Conservation (phyloP, 2,797 vertebrate species). For the Myotis planiceps region DNA sequence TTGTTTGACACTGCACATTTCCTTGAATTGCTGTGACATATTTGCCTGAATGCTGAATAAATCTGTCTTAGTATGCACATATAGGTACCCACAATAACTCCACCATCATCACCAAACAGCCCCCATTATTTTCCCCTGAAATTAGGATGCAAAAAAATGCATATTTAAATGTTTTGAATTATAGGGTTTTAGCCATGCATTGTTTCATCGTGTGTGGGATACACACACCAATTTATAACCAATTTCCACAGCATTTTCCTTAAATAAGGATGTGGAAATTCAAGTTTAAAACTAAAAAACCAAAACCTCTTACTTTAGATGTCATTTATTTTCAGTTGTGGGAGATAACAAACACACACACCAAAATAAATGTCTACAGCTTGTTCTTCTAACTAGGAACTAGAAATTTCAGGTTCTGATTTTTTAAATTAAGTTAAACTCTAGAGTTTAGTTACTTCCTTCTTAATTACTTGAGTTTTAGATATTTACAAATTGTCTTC, state of each 20-base stretch:
- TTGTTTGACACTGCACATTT: not conserved
- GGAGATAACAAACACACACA: not conserved
- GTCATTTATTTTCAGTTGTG: slow-evolving; percentile 31
- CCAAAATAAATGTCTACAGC: not conserved
- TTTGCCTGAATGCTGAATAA: not conserved
- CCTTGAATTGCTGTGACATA: not conserved
- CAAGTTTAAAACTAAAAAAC: not conserved
- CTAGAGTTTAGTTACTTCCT: not conserved
- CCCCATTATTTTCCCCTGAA: not conserved
- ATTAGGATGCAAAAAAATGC: not conserved
- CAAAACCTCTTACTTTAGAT: not conserved
- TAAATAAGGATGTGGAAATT: slow-evolving; percentile 14
- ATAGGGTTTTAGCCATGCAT: not conserved
- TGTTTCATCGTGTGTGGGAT: not conserved
- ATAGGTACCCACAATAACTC: not conserved
- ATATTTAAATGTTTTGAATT: not conserved
- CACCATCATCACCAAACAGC: not conserved
- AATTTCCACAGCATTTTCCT: slow-evolving; percentile 18
- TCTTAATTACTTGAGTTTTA: slow-evolving; percentile 47
- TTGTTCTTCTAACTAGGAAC: slow-evolving; percentile 19
- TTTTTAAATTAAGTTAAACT: slow-evolving; percentile 39
- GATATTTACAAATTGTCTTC: not conserved
- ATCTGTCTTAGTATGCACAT: not conserved
- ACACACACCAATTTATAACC: not conserved
- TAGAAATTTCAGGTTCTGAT: slow-evolving; percentile 12